These are phyloP conservation scores for Zaprionus ornatus DNA, from an alignment of 1,140 invertebrate genomes.

Conservation along the genomic window DNA sequence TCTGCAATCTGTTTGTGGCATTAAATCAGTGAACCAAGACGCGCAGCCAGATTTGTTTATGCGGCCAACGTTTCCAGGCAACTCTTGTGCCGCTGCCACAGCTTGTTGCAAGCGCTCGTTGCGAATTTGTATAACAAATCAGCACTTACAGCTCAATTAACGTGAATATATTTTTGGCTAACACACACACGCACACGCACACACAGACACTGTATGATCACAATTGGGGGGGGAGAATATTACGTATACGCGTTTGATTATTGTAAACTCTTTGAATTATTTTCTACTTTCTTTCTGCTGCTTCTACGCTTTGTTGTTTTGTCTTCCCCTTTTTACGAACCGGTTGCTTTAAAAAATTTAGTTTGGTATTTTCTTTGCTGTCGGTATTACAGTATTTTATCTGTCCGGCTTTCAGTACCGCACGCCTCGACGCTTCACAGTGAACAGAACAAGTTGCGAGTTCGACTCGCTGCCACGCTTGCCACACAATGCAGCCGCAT, in stretches of 20 bases:
- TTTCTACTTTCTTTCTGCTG: neutral
- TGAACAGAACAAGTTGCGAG: conserved; percentile 57
- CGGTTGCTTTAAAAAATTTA: neutral
- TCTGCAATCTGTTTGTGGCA: conserved; percentile 81
- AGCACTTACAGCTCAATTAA: conserved; percentile 78
- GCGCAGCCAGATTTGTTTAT: conserved; percentile 79
- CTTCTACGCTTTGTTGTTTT: neutral
- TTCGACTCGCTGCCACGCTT: conserved; percentile 39
- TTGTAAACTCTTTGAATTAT: neutral
- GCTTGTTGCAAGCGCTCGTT: conserved; percentile 40
- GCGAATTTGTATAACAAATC: conserved; percentile 74
- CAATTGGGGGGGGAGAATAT: neutral
- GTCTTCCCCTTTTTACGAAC: conserved; percentile 6
- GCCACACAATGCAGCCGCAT: conserved; percentile 23
- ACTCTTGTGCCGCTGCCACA: conserved; percentile 1
- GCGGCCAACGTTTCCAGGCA: conserved; percentile 28
- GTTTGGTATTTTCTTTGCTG: conserved; percentile 16
- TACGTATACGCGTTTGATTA: neutral
- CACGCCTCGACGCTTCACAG: conserved; percentile 54
- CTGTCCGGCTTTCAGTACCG: conserved; percentile 52
- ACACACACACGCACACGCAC: conserved; percentile 6
- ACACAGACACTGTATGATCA: conserved; percentile 35
- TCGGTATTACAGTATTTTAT: conserved; percentile 16
- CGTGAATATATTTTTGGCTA: conserved; percentile 35
- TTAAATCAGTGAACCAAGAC: conserved; percentile 81